Evolutionary conservation across 2,113 vertebrate species (phyloP).

Genomic region (Ursus arctos): DNA sequence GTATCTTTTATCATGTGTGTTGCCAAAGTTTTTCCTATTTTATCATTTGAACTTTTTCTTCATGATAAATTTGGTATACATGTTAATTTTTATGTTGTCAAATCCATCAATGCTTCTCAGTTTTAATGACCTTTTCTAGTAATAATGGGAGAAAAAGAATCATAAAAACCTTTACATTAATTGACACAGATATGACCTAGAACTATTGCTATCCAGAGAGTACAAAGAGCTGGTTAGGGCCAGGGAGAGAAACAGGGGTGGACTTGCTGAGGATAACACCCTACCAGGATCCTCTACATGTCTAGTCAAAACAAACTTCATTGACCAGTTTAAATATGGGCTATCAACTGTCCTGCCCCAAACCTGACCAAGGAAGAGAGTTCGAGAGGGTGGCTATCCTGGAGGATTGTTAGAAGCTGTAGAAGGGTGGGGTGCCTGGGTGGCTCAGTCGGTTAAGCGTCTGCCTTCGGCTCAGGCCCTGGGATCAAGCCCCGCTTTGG

Average conservation of each 20-base stretch:
- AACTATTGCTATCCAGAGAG: not conserved
- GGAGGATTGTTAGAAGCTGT: not conserved
- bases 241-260: not conserved
- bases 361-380: not conserved
- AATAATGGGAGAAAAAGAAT: not conserved
- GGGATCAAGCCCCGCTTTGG: too few species aligned
- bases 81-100: not conserved
- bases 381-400: not conserved
- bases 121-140: not conserved
- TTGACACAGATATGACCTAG: not conserved
- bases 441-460: too few species aligned
- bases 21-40: not conserved
- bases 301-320: not conserved
- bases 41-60: not conserved
- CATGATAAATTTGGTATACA: not conserved
- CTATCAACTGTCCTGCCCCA: not conserved
- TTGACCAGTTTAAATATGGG: not conserved
- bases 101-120: not conserved
- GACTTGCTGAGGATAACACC: not conserved
- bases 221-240: not conserved
- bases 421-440: not conserved
- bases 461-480: too few species aligned
- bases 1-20: not conserved
- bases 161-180: not conserved
- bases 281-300: not conserved